Evolutionary conservation across 2,113 vertebrate genomes (phyloP), one percentile per base, ranked within the genome.

Genomic region (Cervus canadensis): DNA sequence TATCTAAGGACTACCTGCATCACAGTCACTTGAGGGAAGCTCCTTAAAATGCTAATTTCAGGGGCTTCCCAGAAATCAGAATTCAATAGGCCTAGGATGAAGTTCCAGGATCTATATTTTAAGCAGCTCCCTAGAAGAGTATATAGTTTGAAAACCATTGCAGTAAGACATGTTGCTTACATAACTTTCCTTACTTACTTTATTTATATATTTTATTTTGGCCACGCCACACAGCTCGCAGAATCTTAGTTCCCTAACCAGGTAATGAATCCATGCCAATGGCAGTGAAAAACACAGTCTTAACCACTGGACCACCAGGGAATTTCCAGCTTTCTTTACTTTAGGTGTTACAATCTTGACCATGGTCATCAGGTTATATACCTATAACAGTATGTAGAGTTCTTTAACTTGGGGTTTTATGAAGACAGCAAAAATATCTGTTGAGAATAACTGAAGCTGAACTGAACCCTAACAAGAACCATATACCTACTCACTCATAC

Each of bases 381-480:
- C 26, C 26, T 28, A 52, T 52, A 89, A 86, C 7, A 57, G 30
- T 92, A 45, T 94, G 25, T 56, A 33, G n/a, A 59, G 21, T 28
- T 92, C 59, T 94, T 62, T 83, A 76, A 81, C 52, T 85, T 89
- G 36, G 7, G 50, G 67, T 45, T 87, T 88, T 71, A 83, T 54
- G 21, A 91, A 91, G 56, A 92, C 17, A 96, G 67, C 85, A 85
- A 83, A 85, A 57, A 50, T 67, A 78, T 45, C 43, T 83, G 13
- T 85, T 89, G 36, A 67, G 57, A 96, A 54, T 86, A 79, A 86
- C 13, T 89, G 48, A 89, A 81, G 16, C 19, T 60, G 45, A 94
- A 71, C 78, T 92, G 52, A 94, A 71, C 67, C 85, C 50, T 78
- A 97, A 86, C 23, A 81, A 92, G 76, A 96, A 91, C n/a, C 57